A percentile compares a stretch with the other conserved stretches of the same genome.
phyloP scores from a whole-genome alignment of 2,797 vertebrate species.

The Carapus acus region DNA sequence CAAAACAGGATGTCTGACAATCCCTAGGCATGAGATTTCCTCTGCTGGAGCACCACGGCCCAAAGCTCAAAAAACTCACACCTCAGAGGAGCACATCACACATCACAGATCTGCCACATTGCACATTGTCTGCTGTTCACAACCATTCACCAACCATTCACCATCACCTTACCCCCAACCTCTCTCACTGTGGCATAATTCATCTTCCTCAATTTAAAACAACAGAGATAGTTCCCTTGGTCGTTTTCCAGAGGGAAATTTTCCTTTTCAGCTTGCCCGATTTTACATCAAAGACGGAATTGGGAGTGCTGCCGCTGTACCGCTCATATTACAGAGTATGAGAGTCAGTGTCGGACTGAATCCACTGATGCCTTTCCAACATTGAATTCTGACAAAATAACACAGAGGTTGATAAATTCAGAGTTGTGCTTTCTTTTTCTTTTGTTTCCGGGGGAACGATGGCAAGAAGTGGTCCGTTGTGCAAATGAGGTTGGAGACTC shows the following conservation, averaged over 20 bases:
- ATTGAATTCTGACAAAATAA: too few species aligned
- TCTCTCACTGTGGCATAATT: constrained; percentile 41
- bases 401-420: neutral
- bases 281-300: constrained; percentile 69
- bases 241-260: constrained; percentile 65
- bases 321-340: constrained; percentile 50
- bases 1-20: constrained; percentile 74
- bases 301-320: constrained; percentile 58
- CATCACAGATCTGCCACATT: constrained; percentile 70
- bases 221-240: constrained; percentile 69
- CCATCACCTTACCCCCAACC: constrained; percentile 2
- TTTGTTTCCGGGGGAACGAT: too few species aligned
- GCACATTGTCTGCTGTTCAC: constrained; percentile 61
- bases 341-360: constrained; percentile 46
- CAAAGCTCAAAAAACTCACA: constrained; percentile 67
- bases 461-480: too few species aligned
- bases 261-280: constrained; percentile 52
- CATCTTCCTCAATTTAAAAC: constrained; percentile 65
- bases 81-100: constrained; percentile 65
- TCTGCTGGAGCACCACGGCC: constrained; percentile 58
- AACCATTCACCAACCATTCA: constrained; percentile 28
- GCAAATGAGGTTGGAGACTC: too few species aligned
- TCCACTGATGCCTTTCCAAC: constrained; percentile 40
- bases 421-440: constrained; percentile 26
- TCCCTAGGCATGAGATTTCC: constrained; percentile 71